Conservation (phyloP, 2,797 vertebrate species). For the Corythornis leucogaster region DNA sequence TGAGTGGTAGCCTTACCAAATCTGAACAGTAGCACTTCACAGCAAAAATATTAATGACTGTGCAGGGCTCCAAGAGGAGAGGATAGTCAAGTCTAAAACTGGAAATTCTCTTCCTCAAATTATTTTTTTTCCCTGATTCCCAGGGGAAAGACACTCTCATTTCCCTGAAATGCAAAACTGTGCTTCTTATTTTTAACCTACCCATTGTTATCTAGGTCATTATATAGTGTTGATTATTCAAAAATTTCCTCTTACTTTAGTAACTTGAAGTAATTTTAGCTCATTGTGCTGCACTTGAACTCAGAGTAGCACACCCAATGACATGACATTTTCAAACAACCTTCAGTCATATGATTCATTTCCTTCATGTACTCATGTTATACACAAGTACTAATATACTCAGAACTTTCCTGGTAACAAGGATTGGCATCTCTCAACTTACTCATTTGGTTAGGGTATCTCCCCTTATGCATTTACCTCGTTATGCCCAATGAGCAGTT, state of each 20-base stretch:
- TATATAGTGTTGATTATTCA: background rate
- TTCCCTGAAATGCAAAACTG: slow-evolving; percentile 40
- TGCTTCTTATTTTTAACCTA: slow-evolving; percentile 54
- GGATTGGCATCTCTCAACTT: slow-evolving; percentile 12
- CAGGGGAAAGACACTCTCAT: slow-evolving; percentile 22
- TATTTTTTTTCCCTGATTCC: background rate
- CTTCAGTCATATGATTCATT: slow-evolving; percentile 14
- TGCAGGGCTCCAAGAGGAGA: background rate
- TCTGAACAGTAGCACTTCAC: background rate
- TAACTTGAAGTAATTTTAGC: slow-evolving; percentile 33
- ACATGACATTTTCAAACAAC: slow-evolving; percentile 33
- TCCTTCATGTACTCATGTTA: slow-evolving; percentile 8
- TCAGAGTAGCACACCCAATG: background rate
- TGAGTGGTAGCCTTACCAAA: background rate
- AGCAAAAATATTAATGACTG: background rate
- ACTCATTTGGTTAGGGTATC: slow-evolving; percentile 22
- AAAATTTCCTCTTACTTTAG: slow-evolving; percentile 40
- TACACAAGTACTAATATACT: background rate
- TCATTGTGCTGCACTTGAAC: background rate
- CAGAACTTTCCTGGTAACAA: slow-evolving; percentile 44
- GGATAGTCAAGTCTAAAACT: slow-evolving; percentile 10
- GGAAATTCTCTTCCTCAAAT: slow-evolving; percentile 44
- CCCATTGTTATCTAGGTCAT: slow-evolving; percentile 43
- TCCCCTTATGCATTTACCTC: slow-evolving; percentile 16
- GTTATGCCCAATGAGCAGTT: slow-evolving; percentile 3